A percentile compares a stretch with the other conserved stretches of the same genome.
phyloP scores from a whole-genome alignment of 1,140 invertebrate genomes.

The Tetranychus cinnabarinus region DNA sequence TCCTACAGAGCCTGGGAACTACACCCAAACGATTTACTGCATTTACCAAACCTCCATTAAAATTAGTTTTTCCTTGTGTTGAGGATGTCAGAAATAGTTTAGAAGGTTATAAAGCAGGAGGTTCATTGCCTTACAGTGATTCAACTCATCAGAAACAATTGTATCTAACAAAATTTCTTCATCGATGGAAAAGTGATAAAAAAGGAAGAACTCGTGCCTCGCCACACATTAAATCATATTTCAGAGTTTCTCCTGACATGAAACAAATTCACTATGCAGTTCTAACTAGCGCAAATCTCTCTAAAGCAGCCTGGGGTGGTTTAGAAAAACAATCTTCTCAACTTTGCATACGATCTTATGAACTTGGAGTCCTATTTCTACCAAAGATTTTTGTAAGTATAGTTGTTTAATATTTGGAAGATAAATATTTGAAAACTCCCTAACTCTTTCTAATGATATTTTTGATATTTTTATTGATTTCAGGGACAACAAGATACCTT shows the following conservation, averaged over 20 bases:
- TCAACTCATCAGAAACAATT: constrained; percentile 54
- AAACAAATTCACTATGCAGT: constrained; percentile 48
- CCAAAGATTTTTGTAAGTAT: constrained; percentile 50
- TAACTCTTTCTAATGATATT: too few relatives aligned
- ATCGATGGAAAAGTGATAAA: constrained; percentile 52
- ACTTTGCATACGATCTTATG: constrained; percentile 59
- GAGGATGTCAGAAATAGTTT: constrained; percentile 56
- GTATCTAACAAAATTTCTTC: constrained; percentile 51
- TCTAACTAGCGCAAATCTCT: constrained; percentile 31
- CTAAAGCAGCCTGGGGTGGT: constrained; percentile 58
- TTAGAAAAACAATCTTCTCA: constrained; percentile 37
- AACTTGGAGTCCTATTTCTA: constrained; percentile 68
- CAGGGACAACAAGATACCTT: constrained; percentile 16
- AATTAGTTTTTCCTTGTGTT: constrained; percentile 38
- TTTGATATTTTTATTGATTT: constrained; percentile 12
- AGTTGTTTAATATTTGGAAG: constrained; percentile 21
- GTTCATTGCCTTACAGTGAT: constrained; percentile 65
- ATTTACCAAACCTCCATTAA: neutral
- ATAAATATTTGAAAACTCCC: constrained; percentile 4
- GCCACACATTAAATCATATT: constrained; percentile 84
- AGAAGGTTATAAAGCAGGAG: constrained; percentile 56
- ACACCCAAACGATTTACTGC: neutral
- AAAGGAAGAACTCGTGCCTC: constrained; percentile 44
- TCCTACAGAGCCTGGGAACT: constrained; percentile 30
- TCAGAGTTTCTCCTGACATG: constrained; percentile 39